Evolutionary conservation across 2,113 vertebrate species (phyloP).

Genomic region (Cyanoliseus patagonus): DNA sequence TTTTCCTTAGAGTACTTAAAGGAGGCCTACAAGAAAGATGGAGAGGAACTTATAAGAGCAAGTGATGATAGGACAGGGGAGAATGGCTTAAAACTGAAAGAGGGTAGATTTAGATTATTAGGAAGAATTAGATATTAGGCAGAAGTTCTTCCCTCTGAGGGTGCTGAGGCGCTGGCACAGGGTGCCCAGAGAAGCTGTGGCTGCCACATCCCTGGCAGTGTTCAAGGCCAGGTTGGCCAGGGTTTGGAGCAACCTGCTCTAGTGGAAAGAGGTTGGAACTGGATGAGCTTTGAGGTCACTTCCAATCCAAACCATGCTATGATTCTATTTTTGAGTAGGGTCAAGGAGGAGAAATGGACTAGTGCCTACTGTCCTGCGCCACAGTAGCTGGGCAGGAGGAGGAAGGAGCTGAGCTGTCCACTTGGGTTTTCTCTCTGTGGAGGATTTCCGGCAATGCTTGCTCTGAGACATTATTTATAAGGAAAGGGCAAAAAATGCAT

Average conservation of each 20-base stretch:
- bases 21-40: background rate
- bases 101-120: background rate
- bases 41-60: background rate
- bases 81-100: background rate
- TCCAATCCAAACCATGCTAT: background rate
- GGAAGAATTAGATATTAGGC: background rate
- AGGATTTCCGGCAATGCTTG: background rate
- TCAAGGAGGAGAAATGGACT: background rate
- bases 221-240: background rate
- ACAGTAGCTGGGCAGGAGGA: background rate
- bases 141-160: background rate
- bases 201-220: background rate
- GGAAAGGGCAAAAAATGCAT: background rate
- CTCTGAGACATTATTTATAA: background rate
- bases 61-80: background rate
- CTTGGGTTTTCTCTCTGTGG: background rate
- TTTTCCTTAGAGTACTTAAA: background rate
- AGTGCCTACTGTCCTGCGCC: background rate
- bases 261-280: background rate
- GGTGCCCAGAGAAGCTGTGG: background rate
- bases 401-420: background rate
- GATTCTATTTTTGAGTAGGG: background rate
- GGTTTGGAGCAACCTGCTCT: background rate
- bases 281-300: background rate
- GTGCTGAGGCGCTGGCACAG: background rate